Base-by-base conservation (phyloP, 2,888 invertebrate genomes). In the Acrobasis consociella region DNA sequence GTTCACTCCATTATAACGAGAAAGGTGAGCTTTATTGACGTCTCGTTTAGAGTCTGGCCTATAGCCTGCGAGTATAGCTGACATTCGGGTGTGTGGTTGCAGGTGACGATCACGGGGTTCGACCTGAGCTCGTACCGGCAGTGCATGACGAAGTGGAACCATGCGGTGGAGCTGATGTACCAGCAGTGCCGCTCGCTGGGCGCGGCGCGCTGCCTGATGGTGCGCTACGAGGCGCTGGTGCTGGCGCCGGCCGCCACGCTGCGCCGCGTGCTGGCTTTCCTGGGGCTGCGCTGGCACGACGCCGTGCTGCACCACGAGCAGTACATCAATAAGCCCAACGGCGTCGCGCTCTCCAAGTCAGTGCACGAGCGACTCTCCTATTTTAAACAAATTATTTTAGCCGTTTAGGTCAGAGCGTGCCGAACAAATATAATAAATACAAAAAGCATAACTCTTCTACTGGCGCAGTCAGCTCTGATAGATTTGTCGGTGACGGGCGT, bases 1-100 rank as follows among this genome's bases (percentile, higher is more conserved):
- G 99, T 99, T 67, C 99, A 99, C 93, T 99, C 99, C 69, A 99
- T 99, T 85, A 99, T 99, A 82, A 97, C 97, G 60, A 94, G 99
- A 76, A 97, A 98, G 95, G 97, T 97, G 78, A 38, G 69, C 16
- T 15, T 51, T 50, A 17, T 22, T 11, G 11, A 5, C 46, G 13
- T 13, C 11, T 11, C 13, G 10, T 11, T 5, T n/a, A 2, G 46
- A n/a, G 13, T 46, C 5, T 1, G n/a, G 10, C 1, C n/a, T n/a
- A 5, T 2, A 13, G 13, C 5, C 46, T 46, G n/a, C 42, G 42
- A 2, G 11, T 13, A n/a, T 46, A 1, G n/a, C 46, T 13, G 46
- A 13, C 42, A 42, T 1, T 13, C 11, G 5, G 13, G 7, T 10
- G 8, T 46, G n/a, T 11, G 53, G 10, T 16, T 46, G 64, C 92